Conservation (phyloP, 1,140 invertebrate genomes). For the Leucophenga varia region DNA sequence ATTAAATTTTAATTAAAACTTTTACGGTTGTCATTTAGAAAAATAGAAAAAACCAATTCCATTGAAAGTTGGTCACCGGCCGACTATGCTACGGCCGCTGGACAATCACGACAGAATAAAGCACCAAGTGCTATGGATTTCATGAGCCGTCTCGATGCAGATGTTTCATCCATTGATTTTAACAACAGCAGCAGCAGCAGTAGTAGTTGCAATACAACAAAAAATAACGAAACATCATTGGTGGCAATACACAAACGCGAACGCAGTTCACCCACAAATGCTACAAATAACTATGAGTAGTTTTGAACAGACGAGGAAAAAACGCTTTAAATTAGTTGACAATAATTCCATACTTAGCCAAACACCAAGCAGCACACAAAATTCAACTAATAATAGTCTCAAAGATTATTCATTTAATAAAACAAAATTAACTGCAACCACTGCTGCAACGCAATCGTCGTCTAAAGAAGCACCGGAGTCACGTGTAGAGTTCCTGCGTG, state of each 20-base stretch:
- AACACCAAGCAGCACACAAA: not conserved
- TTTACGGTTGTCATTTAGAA: conserved; percentile 17
- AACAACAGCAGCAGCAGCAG: conserved; percentile 18
- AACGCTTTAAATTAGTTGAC: conserved; percentile 39
- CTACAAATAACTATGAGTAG: conserved; percentile 3
- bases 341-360: conserved; percentile 16
- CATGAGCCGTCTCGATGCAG: conserved; percentile 60
- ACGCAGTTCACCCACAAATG: conserved; percentile 28
- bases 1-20: not conserved
- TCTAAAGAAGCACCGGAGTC: conserved; percentile 28
- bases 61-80: conserved; percentile 51
- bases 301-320: conserved; percentile 20
- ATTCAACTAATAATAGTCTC: too few relatives aligned
- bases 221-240: not conserved
- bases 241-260: conserved; percentile 50
- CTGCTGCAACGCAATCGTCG: not conserved
- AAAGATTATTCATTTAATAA: too few relatives aligned
- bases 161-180: conserved; percentile 48
- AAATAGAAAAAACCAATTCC: conserved; percentile 60
- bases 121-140: conserved; percentile 59
- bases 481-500: conserved; percentile 52
- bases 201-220: not conserved
- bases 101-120: conserved; percentile 41
- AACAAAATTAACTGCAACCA: not conserved
- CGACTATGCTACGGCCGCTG: conserved; percentile 49